phyloP scores from a whole-genome alignment of 2,797 vertebrate genomes.

The Sorex maritimensis region DNA sequence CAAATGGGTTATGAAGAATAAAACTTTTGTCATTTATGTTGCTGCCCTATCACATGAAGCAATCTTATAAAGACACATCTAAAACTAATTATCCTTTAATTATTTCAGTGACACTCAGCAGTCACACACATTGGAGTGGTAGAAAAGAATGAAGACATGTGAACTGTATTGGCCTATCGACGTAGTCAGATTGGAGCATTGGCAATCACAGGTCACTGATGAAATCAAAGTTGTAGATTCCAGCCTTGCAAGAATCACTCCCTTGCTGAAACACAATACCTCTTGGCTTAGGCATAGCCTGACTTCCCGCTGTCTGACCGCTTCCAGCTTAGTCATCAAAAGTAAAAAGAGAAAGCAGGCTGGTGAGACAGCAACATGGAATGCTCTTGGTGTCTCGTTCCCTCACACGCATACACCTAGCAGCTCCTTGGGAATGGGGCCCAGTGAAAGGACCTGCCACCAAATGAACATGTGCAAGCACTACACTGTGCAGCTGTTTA shows the following conservation, averaged over 20 bases:
- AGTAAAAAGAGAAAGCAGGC: background rate
- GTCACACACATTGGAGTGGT: background rate
- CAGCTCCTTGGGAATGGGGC: too few relatives aligned
- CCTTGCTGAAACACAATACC: background rate
- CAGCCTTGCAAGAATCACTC: background rate
- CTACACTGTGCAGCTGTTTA: too few relatives aligned
- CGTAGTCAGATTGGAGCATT: background rate
- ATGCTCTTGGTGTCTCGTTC: too few relatives aligned
- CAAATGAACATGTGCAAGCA: too few relatives aligned
- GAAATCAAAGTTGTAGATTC: background rate
- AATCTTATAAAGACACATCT: background rate
- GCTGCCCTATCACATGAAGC: slow-evolving; percentile 16
- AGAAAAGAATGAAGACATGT: background rate
- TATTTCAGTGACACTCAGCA: background rate
- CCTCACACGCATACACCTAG: too few relatives aligned
- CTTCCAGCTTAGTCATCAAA: background rate
- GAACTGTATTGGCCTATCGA: background rate
- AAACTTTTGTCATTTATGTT: background rate
- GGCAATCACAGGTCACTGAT: background rate
- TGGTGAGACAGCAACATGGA: too few relatives aligned
- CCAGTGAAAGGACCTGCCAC: too few relatives aligned
- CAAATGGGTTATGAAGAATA: background rate
- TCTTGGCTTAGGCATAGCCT: background rate
- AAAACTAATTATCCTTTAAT: slow-evolving; percentile 21
- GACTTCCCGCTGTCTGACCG: background rate